Evolutionary conservation across 2,113 vertebrate genomes (phyloP).

Genomic region (Melanostigma gelatinosum): DNA sequence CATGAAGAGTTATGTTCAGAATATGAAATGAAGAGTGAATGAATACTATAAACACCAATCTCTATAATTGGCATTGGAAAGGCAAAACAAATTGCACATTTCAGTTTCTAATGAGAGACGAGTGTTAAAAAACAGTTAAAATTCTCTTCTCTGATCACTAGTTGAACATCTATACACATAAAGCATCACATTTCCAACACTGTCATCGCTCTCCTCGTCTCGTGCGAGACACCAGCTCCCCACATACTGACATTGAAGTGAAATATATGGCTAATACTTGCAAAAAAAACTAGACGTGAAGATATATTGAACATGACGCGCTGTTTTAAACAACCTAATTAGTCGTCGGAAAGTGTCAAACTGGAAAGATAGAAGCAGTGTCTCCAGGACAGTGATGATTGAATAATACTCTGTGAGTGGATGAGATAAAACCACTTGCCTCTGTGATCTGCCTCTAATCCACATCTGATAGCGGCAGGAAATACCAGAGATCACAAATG

Average conservation of each 20-base stretch:
- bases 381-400: slow-evolving; percentile 59
- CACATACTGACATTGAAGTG: slow-evolving; percentile 13
- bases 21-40: not conserved
- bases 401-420: slow-evolving; percentile 59
- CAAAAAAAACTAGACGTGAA: slow-evolving; percentile 15
- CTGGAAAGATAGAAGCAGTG: slow-evolving; percentile 43
- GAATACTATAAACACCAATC: not conserved
- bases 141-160: slow-evolving; percentile 36
- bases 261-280: slow-evolving; percentile 14
- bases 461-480: slow-evolving; percentile 71
- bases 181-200: slow-evolving; percentile 25
- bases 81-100: not conserved
- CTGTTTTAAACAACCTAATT: slow-evolving; percentile 63
- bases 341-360: slow-evolving; percentile 41
- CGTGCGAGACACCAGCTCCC: slow-evolving; percentile 4
- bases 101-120: slow-evolving; percentile 2
- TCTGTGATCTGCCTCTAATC: slow-evolving; percentile 70
- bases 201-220: slow-evolving; percentile 4
- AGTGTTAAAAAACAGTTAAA: not conserved
- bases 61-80: not conserved
- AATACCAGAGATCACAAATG: slow-evolving; percentile 66
- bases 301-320: slow-evolving; percentile 45
- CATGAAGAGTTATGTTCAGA: not conserved
- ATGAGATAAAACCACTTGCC: slow-evolving; percentile 58
- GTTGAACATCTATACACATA: slow-evolving; percentile 16